Evolutionary conservation across 1,140 invertebrate species (phyloP).

Genomic region (Drosophila nigromelanica): DNA sequence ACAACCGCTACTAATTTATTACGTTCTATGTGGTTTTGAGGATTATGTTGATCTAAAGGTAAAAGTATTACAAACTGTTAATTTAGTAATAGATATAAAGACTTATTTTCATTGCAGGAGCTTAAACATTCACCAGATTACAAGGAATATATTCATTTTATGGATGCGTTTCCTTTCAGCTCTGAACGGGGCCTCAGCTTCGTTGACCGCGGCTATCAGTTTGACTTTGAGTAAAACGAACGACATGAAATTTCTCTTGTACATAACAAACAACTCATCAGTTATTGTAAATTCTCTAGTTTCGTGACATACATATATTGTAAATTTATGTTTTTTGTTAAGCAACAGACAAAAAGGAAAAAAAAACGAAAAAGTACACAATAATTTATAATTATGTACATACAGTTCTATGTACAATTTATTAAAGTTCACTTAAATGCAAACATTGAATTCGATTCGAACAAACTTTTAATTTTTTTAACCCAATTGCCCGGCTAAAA

Average conservation of each 20-base stretch:
- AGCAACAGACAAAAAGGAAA: constrained; percentile 13
- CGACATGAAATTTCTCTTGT: constrained; percentile 20
- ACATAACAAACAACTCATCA: constrained; percentile 33
- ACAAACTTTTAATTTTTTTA: background rate
- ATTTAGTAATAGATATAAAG: background rate
- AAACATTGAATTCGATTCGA: background rate
- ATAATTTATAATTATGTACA: constrained; percentile 21
- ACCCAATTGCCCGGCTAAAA: background rate
- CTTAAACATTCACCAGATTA: constrained; percentile 60
- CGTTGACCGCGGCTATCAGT: constrained; percentile 77
- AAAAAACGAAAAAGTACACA: constrained; percentile 3
- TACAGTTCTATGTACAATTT: constrained; percentile 24
- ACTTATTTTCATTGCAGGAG: constrained; percentile 28
- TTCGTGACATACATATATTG: constrained; percentile 13
- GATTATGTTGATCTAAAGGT: constrained; percentile 60
- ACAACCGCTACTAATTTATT: constrained; percentile 54
- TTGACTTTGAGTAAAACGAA: constrained; percentile 63
- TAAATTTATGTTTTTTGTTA: constrained; percentile 34
- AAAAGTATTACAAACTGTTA: background rate
- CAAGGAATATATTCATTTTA: constrained; percentile 60
- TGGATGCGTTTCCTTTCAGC: constrained; percentile 60
- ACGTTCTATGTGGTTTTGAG: constrained; percentile 65
- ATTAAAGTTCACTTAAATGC: constrained; percentile 25
- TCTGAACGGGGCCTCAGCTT: constrained; percentile 74
- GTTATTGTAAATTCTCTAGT: constrained; percentile 28